Base-by-base conservation (phyloP, 1,140 invertebrate species). In the Liolophura sinensis region DNA sequence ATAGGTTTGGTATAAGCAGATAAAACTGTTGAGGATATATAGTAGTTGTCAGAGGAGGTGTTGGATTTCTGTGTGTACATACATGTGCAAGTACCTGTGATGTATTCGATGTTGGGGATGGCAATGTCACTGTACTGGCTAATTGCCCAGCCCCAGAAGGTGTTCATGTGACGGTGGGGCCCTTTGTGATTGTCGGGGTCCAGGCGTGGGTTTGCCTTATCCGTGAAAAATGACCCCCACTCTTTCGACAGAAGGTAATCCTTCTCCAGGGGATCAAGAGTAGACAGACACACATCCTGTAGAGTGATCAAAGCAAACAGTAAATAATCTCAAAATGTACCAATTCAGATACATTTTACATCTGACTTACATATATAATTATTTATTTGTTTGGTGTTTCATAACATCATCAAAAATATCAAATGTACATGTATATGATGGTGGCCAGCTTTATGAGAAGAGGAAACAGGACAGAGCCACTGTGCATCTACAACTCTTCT, bases 141-240 rank as follows among this genome's bases (percentile, higher is more conserved):
- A 24, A 92, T 89, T 12, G 92, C 79, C 60, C 87, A 74, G 15
- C 87, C 87, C 91, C 91, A 92, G 11, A 90, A 83, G 3, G 90
- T 90, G 74, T 68, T 75, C 76, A 64, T 79, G 31, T 69, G 63
- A 70, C 40, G 85, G 68, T 77, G 80, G 70, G 89, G 54, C 25
- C 15, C 20, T 51, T 9, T 40, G 31, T 40, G 31, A 40, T 9
- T 40, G 31, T 40, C 31, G 9, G 31, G 31, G 31, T 40, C 31
- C 31, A 40, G 9, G 31, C 31, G 31, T 3, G 31, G 31, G 31
- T 9, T 40, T 9, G 9, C 31, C 31, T 65, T 27, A 31, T 66
- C 67, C 31, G 64, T 76, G 58, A 85, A 90, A 76, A 91, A 92
- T 0, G 91, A 91, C 0, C 90, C 91, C 92, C 92, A 93, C 57